These are phyloP conservation scores for Ctenopoma kingsleyae DNA, from an alignment of 2,797 vertebrate species.

Conservation along the genomic window DNA sequence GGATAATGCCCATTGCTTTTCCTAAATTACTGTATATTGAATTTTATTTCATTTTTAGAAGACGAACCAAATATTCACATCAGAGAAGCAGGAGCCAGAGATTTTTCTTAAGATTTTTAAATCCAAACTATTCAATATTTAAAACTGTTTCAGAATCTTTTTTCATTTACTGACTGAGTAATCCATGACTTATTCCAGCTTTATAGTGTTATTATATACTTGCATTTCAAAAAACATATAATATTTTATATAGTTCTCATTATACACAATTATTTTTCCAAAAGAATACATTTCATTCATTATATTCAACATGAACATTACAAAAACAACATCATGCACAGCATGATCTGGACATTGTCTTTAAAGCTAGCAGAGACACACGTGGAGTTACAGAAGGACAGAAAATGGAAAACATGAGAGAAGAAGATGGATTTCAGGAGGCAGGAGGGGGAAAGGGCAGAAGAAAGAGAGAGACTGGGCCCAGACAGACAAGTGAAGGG, in stretches of 20 bases:
- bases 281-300: background rate
- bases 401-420: slow-evolving; percentile 38
- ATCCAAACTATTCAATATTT: too few relatives aligned
- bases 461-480: slow-evolving; percentile 62
- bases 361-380: slow-evolving; percentile 58
- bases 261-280: background rate
- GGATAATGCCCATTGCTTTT: too few relatives aligned
- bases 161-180: too few relatives aligned
- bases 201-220: too few relatives aligned
- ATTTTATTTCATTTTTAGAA: too few relatives aligned
- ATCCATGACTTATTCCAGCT: too few relatives aligned
- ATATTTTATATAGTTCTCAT: background rate
- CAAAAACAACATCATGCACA: background rate
- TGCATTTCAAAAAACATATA: too few relatives aligned
- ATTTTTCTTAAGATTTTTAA: background rate
- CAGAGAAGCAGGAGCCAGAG: background rate
- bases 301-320: background rate
- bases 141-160: background rate
- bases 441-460: slow-evolving; percentile 62
- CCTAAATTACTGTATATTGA: too few relatives aligned
- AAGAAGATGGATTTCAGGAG: slow-evolving; percentile 66
- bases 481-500: slow-evolving; percentile 91
- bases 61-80: background rate
- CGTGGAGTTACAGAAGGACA: slow-evolving; percentile 7
- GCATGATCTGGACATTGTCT: slow-evolving; percentile 34